Conservation (phyloP, 1,140 invertebrate species). For the Temnothorax nylanderi region DNA sequence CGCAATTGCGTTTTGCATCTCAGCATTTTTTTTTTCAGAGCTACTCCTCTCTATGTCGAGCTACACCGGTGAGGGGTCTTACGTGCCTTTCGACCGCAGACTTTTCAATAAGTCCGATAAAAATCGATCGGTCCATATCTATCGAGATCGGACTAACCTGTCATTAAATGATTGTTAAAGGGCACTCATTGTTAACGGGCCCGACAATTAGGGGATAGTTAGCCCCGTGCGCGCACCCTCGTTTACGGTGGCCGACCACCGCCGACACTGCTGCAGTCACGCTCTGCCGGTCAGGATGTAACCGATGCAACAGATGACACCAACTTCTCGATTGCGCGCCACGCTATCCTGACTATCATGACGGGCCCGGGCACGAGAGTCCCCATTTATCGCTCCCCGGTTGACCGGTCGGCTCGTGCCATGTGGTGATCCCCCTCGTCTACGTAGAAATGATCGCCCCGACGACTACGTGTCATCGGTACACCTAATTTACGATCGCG, state of each 20-base stretch:
- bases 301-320: conserved; percentile 85
- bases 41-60: not conserved
- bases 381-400: conserved; percentile 70
- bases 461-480: conserved; percentile 79
- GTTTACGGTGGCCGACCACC: conserved; percentile 71
- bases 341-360: conserved; percentile 66
- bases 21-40: not conserved
- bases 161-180: conserved; percentile 43
- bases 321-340: conserved; percentile 74
- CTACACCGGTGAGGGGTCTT: not conserved
- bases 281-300: conserved; percentile 74
- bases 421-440: conserved; percentile 78
- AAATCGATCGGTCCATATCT: conserved; percentile 28
- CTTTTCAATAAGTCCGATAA: conserved; percentile 49
- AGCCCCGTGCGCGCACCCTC: conserved; percentile 68
- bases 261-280: conserved; percentile 66
- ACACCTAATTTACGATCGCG: conserved; percentile 77
- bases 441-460: conserved; percentile 71
- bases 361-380: conserved; percentile 64
- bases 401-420: conserved; percentile 74
- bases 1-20: not conserved
- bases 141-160: conserved; percentile 21
- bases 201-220: conserved; percentile 77
- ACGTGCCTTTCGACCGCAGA: not conserved
- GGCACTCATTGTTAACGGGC: conserved; percentile 47